Evolutionary conservation across 2,113 vertebrate species (phyloP), one percentile per base, ranked within the genome.

Genomic region (Suncus etruscus): DNA sequence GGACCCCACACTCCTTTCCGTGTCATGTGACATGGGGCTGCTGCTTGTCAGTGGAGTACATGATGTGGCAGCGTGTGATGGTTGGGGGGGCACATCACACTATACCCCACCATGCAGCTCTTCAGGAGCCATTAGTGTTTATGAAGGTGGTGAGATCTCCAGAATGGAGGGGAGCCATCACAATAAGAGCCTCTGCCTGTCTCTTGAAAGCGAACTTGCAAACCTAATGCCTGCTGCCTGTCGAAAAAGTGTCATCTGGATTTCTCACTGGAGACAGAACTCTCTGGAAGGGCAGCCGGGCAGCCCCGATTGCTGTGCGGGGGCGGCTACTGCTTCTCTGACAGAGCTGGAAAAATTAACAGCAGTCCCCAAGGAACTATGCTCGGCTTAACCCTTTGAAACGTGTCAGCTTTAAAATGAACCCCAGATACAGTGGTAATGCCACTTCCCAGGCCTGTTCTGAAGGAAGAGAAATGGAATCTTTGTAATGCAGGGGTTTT

Each of bases 201-300:
- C 86, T 88, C 0, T 0, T 16, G 83, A 76, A 87, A 84, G 90
- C 78, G 72, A 72, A 27, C 92, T 77, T 32, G 73, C 89, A 94
- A 54, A 74, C 87, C 50, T 86, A 48, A 85, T 58, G 93, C 84
- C 88, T 72, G 74, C 22, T 25, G 81, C 73, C 92, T 92, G 87
- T 86, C 18, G 22, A 31, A 29, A 54, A 72, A 68, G 68, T 80
- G 90, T 91, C 92, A 25, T 89, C 86, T 45, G 68, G 58, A 50
- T 88, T 76, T 94, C 91, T 95, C 86, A 32, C 80, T 27, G 45
- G 86, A 76, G 77, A 86, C 68, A 32, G 91, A 91, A 65, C 45
- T 78, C 79, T 82, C 87, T 29, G 68, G 94, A 94, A 95, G 95
- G 94, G 92, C 86, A 90, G 82, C 32, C 2, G 58, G 66, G 74